Evolutionary conservation across 2,113 vertebrate genomes (phyloP).

Genomic region (Equus przewalskii): DNA sequence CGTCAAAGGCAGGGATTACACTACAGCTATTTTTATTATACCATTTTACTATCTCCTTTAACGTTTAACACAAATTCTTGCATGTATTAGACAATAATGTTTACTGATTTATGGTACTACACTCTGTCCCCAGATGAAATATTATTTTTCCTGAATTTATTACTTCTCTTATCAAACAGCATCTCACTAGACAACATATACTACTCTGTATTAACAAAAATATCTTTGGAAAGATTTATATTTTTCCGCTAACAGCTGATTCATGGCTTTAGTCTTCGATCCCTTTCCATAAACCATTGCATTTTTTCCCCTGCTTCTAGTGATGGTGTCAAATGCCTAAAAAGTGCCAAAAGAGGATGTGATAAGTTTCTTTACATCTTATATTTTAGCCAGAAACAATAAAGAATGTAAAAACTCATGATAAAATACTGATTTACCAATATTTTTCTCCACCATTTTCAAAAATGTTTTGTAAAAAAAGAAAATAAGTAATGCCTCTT

Average conservation of each 20-base stretch:
- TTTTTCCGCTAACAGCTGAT: neutral
- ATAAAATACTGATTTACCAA: slow-evolving; percentile 45
- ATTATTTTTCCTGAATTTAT: slow-evolving; percentile 25
- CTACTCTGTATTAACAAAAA: neutral
- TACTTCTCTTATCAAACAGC: neutral
- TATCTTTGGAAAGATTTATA: slow-evolving; percentile 39
- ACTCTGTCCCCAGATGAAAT: slow-evolving; percentile 10
- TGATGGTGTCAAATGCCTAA: slow-evolving; percentile 39
- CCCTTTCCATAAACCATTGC: slow-evolving; percentile 1
- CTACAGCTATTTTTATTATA: neutral
- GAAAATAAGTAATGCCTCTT: slow-evolving; percentile 16
- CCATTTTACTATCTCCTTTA: neutral
- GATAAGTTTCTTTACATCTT: slow-evolving; percentile 31
- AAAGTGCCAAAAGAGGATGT: slow-evolving; percentile 10
- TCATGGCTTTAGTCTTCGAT: neutral
- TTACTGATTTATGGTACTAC: neutral
- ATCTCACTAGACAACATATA: slow-evolving; percentile 44
- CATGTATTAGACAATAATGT: neutral
- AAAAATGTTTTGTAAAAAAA: slow-evolving; percentile 41
- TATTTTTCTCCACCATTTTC: neutral
- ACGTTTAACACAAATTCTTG: neutral
- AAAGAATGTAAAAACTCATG: slow-evolving; percentile 28
- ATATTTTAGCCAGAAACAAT: slow-evolving; percentile 40
- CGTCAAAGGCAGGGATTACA: slow-evolving; percentile 27
- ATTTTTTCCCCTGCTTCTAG: neutral